These are phyloP conservation scores for Ennomos erosarius DNA, from an alignment of 2,888 invertebrate genomes.

Conservation along the genomic window DNA sequence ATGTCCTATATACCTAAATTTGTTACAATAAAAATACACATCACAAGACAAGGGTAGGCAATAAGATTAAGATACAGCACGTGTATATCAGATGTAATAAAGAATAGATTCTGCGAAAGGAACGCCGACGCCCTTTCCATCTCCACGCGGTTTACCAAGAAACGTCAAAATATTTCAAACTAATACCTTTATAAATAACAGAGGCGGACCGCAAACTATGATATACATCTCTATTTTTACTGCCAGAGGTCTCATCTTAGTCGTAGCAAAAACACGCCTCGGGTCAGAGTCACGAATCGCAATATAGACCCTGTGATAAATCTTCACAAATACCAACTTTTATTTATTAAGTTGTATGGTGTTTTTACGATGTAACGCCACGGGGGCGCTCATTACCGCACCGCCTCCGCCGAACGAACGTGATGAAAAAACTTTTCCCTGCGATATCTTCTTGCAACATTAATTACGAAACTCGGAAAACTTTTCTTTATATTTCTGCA, in stretches of 20 bases:
- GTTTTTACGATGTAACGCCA: slow-evolving; percentile 80
- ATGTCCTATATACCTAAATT: not conserved
- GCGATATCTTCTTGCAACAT: slow-evolving; percentile 79
- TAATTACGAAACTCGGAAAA: slow-evolving; percentile 77
- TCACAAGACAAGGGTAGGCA: no score
- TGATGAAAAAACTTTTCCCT: slow-evolving; percentile 82
- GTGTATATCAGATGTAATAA: slow-evolving; percentile 50
- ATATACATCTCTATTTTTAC: slow-evolving; percentile 75
- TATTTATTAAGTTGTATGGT: slow-evolving; percentile 84
- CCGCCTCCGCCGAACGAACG: slow-evolving; percentile 57
- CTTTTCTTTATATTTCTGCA: slow-evolving; percentile 62
- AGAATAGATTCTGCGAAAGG: slow-evolving; percentile 67
- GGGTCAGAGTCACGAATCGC: slow-evolving; percentile 69
- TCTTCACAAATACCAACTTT: slow-evolving; percentile 79
- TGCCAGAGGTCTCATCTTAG: slow-evolving; percentile 57
- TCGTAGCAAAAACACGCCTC: slow-evolving; percentile 65
- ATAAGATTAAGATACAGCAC: no score
- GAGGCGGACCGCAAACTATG: slow-evolving; percentile 69
- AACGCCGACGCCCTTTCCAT: slow-evolving; percentile 56
- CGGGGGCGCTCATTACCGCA: slow-evolving; percentile 78
- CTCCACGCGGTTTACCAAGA: slow-evolving; percentile 67
- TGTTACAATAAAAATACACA: not conserved
- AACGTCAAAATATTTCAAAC: slow-evolving; percentile 81
- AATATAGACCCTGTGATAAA: slow-evolving; percentile 77
- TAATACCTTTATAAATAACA: slow-evolving; percentile 62